phyloP scores from a whole-genome alignment of 2,113 vertebrate genomes.

The Gallinago undulata region DNA sequence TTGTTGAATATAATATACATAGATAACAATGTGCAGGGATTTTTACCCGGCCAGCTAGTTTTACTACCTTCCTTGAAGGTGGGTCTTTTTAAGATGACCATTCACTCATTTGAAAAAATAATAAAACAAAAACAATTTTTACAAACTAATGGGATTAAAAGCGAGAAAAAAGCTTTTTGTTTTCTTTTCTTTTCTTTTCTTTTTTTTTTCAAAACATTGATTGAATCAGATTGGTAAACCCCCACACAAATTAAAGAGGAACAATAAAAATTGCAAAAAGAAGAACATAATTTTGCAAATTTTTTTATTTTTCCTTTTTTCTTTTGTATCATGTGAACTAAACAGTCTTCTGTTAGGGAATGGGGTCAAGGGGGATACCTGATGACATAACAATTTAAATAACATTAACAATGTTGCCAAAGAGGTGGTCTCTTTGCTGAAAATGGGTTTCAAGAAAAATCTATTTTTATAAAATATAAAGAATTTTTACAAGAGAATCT shows the following conservation, averaged over 20 bases:
- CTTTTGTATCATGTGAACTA: constrained; percentile 94
- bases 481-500: constrained; percentile 99
- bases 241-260: constrained; percentile 87
- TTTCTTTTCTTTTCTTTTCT: constrained; percentile 72
- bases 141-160: constrained; percentile 82
- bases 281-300: constrained; percentile 87
- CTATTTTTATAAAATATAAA: constrained; percentile 99
- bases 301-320: constrained; percentile 87
- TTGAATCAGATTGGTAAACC: constrained; percentile 88
- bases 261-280: constrained; percentile 84
- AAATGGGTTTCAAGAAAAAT: constrained; percentile 99
- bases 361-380: constrained; percentile 93
- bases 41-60: constrained; percentile 91
- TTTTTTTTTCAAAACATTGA: constrained; percentile 66
- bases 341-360: constrained; percentile 97
- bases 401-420: constrained; percentile 99
- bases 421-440: constrained; percentile 99
- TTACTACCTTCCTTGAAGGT: constrained; percentile 99
- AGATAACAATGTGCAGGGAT: constrained; percentile 88
- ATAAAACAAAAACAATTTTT: constrained; percentile 85
- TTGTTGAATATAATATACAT: constrained; percentile 90
- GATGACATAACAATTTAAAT: constrained; percentile 99
- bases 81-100: constrained; percentile 92
- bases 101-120: constrained; percentile 86
- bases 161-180: constrained; percentile 79